Base-by-base conservation (phyloP, 1,140 invertebrate species). In the Goniozus legneri region DNA sequence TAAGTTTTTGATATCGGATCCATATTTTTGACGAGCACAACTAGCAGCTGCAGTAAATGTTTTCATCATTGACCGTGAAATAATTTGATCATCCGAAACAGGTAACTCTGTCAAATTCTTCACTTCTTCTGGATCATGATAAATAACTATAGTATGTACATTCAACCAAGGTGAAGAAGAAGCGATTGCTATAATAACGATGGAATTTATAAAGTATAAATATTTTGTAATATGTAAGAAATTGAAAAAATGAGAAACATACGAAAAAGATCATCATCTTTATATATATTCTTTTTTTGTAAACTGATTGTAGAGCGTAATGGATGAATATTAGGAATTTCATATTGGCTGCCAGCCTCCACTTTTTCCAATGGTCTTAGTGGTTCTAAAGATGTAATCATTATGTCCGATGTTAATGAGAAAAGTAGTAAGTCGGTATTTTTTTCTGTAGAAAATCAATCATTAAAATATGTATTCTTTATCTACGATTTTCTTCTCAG, bases 81-180 rank as follows among this genome's bases (percentile, higher is more conserved):
- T 60, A 30, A 87, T 78, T 67, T 91, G 89, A 19, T 71, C 63
- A 35, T 81, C 72, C 14, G 77, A 81, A 1, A 88, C 82, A 24
- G 80, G 76, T 10, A 84, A 78, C 55, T 84, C 84, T 60, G 80
- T 85, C 8, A 84, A 45, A 71, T 90, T 90, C 50, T 68, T 77
- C 1, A 88, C 83, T 56, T 78, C 66, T 16, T 76, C 77, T 10
- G 68, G 71, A 60, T 89, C 80, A 59, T 80, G 84, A 62, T 84
- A 80, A 33, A 86, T 60, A 64, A 90, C 83, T 18, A 89, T 77
- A 33, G 89, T 92, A 54, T 94, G 90, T 6, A 84, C 79, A 45
- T 64, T 51, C 8, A 41, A 50, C 41, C 56, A 47, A 62, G 84
- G 76, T 8, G 69, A 79, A 35, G 69, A 68, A 15, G 30, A 56